Evolutionary conservation across 1,140 invertebrate species (phyloP), one percentile per base, ranked within the genome.

Genomic region (Drosophila tani): DNA sequence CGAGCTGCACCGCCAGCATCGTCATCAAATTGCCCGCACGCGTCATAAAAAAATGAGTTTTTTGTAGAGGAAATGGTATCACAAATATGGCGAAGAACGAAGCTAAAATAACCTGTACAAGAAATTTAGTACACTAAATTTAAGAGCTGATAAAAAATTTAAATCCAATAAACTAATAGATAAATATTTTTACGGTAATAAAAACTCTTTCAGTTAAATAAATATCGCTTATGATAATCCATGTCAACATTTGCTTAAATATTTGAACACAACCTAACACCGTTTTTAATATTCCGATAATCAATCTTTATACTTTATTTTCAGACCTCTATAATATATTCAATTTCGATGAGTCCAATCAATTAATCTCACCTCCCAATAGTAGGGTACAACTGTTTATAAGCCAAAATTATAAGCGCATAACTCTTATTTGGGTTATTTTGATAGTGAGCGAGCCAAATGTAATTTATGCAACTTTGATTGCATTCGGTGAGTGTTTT

Each of bases 401-500:
- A 59, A 75, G 47, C 46, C 38, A 45, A 75, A 71, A 88, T 84
- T 88, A 83, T 78, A 90, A 78, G 45, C 73, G 59, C 74, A 88
- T 81, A 88, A 79, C 77, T 84, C 78, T 79, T 79, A 75, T 81
- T 75, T 24, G 15, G 53, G 47, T 21, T 69, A 64, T 64, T 69
- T 68, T 51, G 68, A 74, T 74, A 63, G 65, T 50, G 29, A 64
- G 75, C 40, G 51, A 55, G 14, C 49, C 55, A 71, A 88, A 81
- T 67, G 66, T 88, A 84, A 88, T 88, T 88, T 88, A 88, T 88
- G 85, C 59, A 75, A 51, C 79, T 88, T 88, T 90, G 84, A 88
- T 87, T 88, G 84, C 84, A 88, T 83, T 84, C 82, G 76, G 74
- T 78, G 84, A 88, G 85, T 84, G 80, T 83, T 77, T 81, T 90